Conservation (phyloP, 2,888 invertebrate species). For the Oxycera nigricornis region DNA sequence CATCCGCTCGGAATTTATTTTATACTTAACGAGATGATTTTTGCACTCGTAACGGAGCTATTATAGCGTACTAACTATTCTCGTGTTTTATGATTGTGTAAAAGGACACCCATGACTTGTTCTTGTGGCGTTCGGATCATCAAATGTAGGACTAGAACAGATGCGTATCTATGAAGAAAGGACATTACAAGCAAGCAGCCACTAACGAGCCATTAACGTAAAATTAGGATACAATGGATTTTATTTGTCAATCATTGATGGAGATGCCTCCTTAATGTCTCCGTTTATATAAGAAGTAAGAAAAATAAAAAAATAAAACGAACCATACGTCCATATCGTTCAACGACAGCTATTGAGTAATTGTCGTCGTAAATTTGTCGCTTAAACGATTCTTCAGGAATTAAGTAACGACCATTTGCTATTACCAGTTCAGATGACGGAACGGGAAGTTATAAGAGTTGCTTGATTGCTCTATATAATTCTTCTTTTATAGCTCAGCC, state of each 20-base stretch:
- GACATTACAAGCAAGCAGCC: background rate
- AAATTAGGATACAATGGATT: slow-evolving; percentile 21
- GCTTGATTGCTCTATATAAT: background rate
- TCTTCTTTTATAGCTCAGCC: slow-evolving; percentile 6
- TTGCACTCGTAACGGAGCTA: background rate
- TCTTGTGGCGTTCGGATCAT: background rate
- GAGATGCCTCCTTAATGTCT: background rate
- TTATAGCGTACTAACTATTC: background rate
- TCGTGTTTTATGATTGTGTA: background rate
- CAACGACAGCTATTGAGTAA: slow-evolving; percentile 17
- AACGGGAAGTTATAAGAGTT: background rate
- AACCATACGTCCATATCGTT: background rate
- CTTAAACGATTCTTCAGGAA: background rate
- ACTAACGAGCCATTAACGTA: slow-evolving; percentile 28
- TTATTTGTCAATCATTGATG: slow-evolving; percentile 18
- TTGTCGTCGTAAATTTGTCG: slow-evolving; percentile 24
- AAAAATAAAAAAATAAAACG: too few relatives aligned
- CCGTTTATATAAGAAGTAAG: too few relatives aligned
- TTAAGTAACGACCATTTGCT: background rate
- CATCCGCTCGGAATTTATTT: background rate
- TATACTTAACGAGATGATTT: slow-evolving; percentile 15
- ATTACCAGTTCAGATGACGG: background rate
- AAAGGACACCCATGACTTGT: background rate
- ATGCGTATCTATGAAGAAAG: background rate
- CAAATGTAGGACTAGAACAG: background rate